phyloP scores from a whole-genome alignment of 2,797 vertebrate genomes.

The Amniataba percoides region DNA sequence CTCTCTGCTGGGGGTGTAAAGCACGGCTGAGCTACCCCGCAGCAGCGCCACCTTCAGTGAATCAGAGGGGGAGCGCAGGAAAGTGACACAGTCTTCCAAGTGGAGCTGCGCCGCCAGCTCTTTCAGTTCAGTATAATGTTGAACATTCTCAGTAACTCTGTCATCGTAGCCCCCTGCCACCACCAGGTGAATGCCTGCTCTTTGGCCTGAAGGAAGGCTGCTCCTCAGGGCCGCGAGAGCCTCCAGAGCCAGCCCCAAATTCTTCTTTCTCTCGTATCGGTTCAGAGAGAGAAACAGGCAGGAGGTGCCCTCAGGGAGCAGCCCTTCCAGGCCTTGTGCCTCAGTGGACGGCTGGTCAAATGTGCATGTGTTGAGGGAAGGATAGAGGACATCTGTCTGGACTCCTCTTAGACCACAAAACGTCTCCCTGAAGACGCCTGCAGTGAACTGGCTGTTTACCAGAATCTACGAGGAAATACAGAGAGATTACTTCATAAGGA shows the following conservation, averaged over 20 bases:
- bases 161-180: slow-evolving; percentile 96
- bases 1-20: slow-evolving; percentile 97
- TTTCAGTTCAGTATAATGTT: slow-evolving; percentile 92
- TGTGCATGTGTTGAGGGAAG: slow-evolving; percentile 90
- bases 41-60: slow-evolving; percentile 91
- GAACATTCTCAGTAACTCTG: slow-evolving; percentile 92
- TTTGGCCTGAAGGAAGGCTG: slow-evolving; percentile 79
- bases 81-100: slow-evolving; percentile 89
- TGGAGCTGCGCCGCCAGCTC: slow-evolving; percentile 82
- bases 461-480: slow-evolving; percentile 83
- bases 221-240: slow-evolving; percentile 86
- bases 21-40: slow-evolving; percentile 86
- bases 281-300: slow-evolving; percentile 96
- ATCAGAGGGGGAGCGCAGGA: slow-evolving; percentile 94
- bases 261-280: slow-evolving; percentile 97
- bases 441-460: slow-evolving; percentile 97
- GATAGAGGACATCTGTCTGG: slow-evolving; percentile 93
- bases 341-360: slow-evolving; percentile 84
- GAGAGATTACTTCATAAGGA: slow-evolving; percentile 51
- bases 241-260: slow-evolving; percentile 89
- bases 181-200: slow-evolving; percentile 90
- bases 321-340: slow-evolving; percentile 80
- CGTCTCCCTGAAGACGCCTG: slow-evolving; percentile 92
- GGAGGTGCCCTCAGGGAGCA: slow-evolving; percentile 86
- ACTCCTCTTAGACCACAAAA: slow-evolving; percentile 88